Base-by-base conservation (phyloP, 1,140 invertebrate genomes). In the Tenebrio molitor region DNA sequence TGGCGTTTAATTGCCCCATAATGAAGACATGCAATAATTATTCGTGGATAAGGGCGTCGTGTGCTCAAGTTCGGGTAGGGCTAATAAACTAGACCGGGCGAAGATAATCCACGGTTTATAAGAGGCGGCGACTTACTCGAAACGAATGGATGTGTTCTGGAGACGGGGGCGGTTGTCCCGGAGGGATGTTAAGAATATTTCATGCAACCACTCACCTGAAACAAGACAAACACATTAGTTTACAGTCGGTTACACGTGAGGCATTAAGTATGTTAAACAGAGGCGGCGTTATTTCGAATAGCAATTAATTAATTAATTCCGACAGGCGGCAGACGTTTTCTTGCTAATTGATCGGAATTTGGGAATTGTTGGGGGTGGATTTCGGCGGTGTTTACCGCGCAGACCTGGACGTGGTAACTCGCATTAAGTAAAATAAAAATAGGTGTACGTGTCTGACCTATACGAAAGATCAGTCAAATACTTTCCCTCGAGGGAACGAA, bases 151-250 rank as follows among this genome's bases (percentile, higher is more conserved):
- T 62, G 68, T 70, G 46, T 69, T 69, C 53, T 34, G 34, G 21
- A 29, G 25, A n/a, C 25, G 25, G n/a, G 12, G 53, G 6, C 3
- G 15, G 46, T 70, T 58, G 50, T 58, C 50, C 68, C 68, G 29
- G 8, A 33, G 34, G 68, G 46, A 70, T 70, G 68, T 21, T 53
- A 58, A 70, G 36, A 62, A 58, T 62, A 70, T 70, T 62, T 70
- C 58, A 62, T 70, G 58, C 42, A 70, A 62, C 68, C 68, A 70
- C 68, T 70, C 58, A 70, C 68, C 68, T 70, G 68, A 58, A 70
- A 70, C 68, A 70, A 70, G 68, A 70, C 68, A 70, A 70, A 70
- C 41, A 70, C 68, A 70, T 70, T 70, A 70, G 68, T 70, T 70
- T 62, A 62, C 36, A 46, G 53, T 41, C 19, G 33, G 42, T 62